phyloP scores from a whole-genome alignment of 2,113 vertebrate species.

The Anhinga rufa region DNA sequence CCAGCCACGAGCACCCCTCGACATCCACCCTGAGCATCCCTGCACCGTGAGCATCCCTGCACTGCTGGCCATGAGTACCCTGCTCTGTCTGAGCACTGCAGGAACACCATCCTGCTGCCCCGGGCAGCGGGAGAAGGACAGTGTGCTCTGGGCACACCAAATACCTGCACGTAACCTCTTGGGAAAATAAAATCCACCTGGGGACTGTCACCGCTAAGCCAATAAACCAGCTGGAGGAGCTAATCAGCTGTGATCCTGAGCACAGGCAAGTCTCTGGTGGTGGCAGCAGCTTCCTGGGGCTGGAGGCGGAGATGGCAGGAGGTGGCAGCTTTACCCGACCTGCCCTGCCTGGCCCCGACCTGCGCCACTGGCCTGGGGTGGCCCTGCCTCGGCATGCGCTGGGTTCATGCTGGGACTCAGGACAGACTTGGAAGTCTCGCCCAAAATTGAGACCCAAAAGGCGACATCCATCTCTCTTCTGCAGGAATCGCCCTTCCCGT shows the following conservation, averaged over 20 bases:
- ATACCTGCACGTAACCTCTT: background rate
- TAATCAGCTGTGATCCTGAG: background rate
- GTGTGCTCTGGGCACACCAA: background rate
- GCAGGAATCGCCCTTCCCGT: background rate
- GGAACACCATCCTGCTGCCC: background rate
- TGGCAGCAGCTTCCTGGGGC: background rate
- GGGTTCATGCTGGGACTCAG: background rate
- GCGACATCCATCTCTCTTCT: background rate
- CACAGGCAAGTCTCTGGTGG: accelerated
- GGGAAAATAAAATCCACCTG: background rate
- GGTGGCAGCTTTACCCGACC: background rate
- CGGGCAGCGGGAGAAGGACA: accelerated
- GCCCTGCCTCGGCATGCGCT: background rate
- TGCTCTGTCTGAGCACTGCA: background rate
- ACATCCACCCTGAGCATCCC: background rate
- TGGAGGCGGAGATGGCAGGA: background rate
- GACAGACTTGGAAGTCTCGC: background rate
- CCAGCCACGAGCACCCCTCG: too few species aligned
- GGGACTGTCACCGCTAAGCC: background rate
- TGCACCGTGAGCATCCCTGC: background rate
- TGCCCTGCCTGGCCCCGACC: background rate
- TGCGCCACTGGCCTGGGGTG: accelerated
- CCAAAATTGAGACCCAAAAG: background rate
- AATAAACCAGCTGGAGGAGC: background rate
- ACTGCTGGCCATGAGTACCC: background rate